Conservation (phyloP, 2,797 vertebrate species). For the Pseudochromis fuscus region DNA sequence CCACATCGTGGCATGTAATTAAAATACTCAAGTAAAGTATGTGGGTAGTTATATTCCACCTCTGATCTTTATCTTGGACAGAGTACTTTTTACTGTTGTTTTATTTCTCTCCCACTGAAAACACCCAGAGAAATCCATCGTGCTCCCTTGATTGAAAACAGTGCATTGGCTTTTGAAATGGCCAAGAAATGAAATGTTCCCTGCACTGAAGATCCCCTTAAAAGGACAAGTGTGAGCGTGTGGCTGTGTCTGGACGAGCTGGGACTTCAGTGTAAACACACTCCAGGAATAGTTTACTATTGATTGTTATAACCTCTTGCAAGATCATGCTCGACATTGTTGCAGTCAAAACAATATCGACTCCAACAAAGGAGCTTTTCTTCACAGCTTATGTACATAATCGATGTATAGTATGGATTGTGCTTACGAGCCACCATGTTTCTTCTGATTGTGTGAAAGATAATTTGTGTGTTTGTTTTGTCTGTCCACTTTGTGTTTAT, state of each 20-base stretch:
- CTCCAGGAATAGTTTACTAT: slow-evolving; percentile 76
- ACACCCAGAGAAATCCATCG: no score
- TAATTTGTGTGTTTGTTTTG: no score
- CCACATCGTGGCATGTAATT: background rate
- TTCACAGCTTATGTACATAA: slow-evolving; percentile 22
- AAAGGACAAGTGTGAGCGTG: slow-evolving; percentile 75
- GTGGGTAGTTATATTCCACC: background rate
- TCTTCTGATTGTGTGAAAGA: no score
- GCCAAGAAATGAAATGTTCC: slow-evolving; percentile 46
- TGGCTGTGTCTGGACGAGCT: slow-evolving; percentile 56
- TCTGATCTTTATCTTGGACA: background rate
- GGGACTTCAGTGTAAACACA: slow-evolving; percentile 69
- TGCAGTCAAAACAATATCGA: slow-evolving; percentile 56
- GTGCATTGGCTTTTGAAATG: slow-evolving; percentile 32
- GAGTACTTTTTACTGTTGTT: background rate
- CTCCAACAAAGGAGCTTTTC: slow-evolving; percentile 23
- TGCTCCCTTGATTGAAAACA: slow-evolving; percentile 40
- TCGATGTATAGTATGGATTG: slow-evolving; percentile 27
- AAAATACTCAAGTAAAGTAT: background rate
- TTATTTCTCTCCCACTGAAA: background rate
- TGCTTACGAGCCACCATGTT: background rate
- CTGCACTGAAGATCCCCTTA: slow-evolving; percentile 71
- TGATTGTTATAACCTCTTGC: slow-evolving; percentile 48
- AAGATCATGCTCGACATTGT: slow-evolving; percentile 19
- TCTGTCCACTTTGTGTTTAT: slow-evolving; percentile 39